Conservation (phyloP, 2,797 vertebrate species). For the Sphenopsis melanotis region DNA sequence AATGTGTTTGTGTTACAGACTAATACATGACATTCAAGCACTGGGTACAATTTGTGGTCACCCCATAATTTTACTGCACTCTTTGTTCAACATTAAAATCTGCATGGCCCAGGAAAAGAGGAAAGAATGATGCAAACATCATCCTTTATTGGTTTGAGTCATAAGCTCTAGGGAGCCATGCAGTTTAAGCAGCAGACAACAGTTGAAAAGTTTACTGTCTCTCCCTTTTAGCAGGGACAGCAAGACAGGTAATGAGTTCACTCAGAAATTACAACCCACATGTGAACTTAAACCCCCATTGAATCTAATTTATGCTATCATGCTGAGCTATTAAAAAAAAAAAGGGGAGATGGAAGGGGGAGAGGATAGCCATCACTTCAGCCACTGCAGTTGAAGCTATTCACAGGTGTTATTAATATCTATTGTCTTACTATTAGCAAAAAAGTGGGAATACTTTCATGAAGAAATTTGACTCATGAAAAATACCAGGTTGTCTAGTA, state of each 20-base stretch:
- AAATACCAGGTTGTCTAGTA: background rate
- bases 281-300: background rate
- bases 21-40: background rate
- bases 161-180: background rate
- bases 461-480: background rate
- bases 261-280: background rate
- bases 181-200: background rate
- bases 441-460: background rate
- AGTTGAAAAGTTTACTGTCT: background rate
- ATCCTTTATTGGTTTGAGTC: background rate
- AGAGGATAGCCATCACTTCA: background rate
- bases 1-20: background rate
- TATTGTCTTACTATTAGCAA: background rate
- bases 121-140: background rate
- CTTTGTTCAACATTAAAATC: background rate
- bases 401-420: background rate
- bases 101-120: background rate
- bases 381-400: background rate
- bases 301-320: background rate
- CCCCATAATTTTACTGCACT: background rate
- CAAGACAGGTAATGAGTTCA: background rate
- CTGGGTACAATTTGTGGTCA: background rate
- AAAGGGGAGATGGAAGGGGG: fast-evolving
- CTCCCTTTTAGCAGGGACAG: background rate
- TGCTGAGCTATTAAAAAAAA: background rate